Evolutionary conservation across 2,888 invertebrate genomes (phyloP), one percentile per base, ranked within the genome.

Genomic region (Empis livida): DNA sequence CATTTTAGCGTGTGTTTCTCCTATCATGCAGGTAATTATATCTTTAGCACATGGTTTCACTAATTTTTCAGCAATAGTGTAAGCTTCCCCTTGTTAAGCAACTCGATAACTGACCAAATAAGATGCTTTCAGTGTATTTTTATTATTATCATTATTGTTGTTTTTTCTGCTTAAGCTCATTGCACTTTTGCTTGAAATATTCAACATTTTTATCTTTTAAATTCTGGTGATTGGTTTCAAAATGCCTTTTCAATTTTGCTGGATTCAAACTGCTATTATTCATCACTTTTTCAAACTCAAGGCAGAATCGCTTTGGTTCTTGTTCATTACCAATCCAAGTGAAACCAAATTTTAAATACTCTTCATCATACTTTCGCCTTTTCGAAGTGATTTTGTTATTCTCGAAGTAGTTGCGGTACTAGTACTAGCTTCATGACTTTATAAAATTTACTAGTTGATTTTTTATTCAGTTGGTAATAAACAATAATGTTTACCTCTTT

Each of bases 291-390:
- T 14, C 27, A 42, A 6, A 42, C 23, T 27, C 42, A n/a, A 13
- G 10, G 13, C 20, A 42, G 13, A 42, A 5, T 23, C 39, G 14
- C 10, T 39, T 39, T 39, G 39, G 15, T 23, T 41, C 10, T 27
- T 27, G 2, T 23, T 42, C 27, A 42, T 42, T 27, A 42, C 42
- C 42, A 20, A 13, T 20, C 20, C 23, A 23, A 9, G 42, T 50
- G 50, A 16, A 49, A 37, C 37, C 35, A 35, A 35, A 35, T 35
- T 35, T 35, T 35, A 35, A 35, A 35, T 35, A 11, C 3, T 35
- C 35, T 5, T 20, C 20, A 20, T 20, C 20, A 20, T 20, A 20
- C 20, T 20, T 20, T 20, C 20, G 38, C 23, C 39, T 20, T 20
- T 20, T 20, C 3, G 20, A 20, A 20, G 20, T 20, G 20, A 20